These are phyloP conservation scores for Drosophila neocordata DNA, from an alignment of 1,140 invertebrate species.

Conservation along the genomic window DNA sequence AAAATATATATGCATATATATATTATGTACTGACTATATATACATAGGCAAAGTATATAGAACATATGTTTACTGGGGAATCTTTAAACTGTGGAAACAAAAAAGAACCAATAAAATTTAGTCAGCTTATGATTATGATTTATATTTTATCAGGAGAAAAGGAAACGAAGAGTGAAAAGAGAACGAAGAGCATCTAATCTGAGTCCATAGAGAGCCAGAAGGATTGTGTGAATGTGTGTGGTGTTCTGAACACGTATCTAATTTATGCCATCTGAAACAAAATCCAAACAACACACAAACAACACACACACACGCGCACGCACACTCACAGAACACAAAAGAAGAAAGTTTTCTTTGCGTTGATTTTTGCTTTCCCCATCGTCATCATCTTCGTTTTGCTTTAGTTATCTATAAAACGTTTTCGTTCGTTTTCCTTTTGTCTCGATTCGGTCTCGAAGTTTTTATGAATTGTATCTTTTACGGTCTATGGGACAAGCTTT, in stretches of 20 bases:
- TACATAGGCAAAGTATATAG: not conserved
- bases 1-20: constrained; percentile 7
- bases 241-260: constrained; percentile 67
- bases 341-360: constrained; percentile 9
- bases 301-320: constrained; percentile 16
- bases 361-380: constrained; percentile 49
- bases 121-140: constrained; percentile 11
- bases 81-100: constrained; percentile 31
- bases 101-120: constrained; percentile 2
- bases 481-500: constrained; percentile 29
- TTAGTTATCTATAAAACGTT: constrained; percentile 71
- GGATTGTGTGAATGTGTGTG: constrained; percentile 36
- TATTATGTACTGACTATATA: not conserved
- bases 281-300: constrained; percentile 63
- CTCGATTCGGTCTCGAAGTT: constrained; percentile 31
- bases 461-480: constrained; percentile 79
- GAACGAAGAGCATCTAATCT: not conserved
- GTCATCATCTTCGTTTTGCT: constrained; percentile 32
- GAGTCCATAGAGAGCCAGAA: not conserved
- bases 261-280: constrained; percentile 77
- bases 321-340: not conserved
- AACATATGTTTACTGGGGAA: constrained; percentile 26
- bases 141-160: constrained; percentile 3
- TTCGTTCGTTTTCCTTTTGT: constrained; percentile 29
- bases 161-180: constrained; percentile 2